These are phyloP conservation scores for Elysia chlorotica DNA, from an alignment of 1,140 invertebrate genomes.

Conservation along the genomic window DNA sequence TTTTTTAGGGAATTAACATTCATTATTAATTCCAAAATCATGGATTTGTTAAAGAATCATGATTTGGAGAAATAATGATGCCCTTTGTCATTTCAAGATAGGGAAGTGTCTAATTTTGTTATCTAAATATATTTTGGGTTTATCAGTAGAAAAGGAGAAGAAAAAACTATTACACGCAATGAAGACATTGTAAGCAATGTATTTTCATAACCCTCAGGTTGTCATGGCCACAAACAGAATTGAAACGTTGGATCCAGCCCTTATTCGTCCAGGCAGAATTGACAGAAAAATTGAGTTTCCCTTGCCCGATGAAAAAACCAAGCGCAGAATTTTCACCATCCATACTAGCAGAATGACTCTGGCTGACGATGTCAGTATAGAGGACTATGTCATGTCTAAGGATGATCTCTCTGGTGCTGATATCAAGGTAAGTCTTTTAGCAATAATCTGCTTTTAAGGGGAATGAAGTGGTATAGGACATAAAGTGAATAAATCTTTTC, in stretches of 20 bases:
- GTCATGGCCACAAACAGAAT: constrained; percentile 99
- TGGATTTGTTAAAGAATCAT: no score
- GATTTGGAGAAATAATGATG: no score
- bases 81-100: no score
- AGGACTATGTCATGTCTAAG: constrained; percentile 98
- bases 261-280: constrained; percentile 98
- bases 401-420: constrained; percentile 98
- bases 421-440: constrained; percentile 72
- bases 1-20: no score
- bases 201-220: constrained; percentile 68
- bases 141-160: no score
- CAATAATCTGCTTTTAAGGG: no score
- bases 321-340: constrained; percentile 96
- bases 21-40: no score
- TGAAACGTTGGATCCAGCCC: constrained; percentile 97
- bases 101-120: no score
- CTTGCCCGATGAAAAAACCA: constrained; percentile 98
- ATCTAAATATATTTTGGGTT: no score
- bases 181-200: not conserved
- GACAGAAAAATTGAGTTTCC: constrained; percentile 99
- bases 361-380: constrained; percentile 95
- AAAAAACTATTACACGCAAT: no score
- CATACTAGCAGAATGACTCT: constrained; percentile 98
- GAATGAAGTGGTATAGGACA: no score
- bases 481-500: no score